Percentiles rank a stretch among this genome's conserved stretches.
Conservation (phyloP, 2,797 vertebrate species). For the Rhabdophis nuchalis region DNA sequence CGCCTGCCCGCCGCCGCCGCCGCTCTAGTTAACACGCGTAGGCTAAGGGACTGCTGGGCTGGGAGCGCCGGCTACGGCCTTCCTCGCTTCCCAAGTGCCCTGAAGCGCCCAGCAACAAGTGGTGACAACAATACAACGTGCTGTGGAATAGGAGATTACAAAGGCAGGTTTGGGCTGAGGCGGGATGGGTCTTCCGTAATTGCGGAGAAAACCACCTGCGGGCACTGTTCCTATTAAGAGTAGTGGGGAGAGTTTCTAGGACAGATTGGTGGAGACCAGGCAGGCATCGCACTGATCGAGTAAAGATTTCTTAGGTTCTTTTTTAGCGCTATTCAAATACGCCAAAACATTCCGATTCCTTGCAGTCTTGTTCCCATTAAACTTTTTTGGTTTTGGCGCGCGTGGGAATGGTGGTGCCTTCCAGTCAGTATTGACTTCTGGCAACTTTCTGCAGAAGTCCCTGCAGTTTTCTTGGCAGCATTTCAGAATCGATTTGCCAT, state of each 20-base stretch:
- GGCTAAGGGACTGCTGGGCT: background rate
- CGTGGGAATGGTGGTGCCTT: background rate
- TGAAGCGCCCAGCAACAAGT: background rate
- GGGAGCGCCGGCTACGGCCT: background rate
- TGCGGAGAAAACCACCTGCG: background rate
- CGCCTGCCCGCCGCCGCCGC: background rate
- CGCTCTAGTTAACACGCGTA: background rate
- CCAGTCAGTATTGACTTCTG: background rate
- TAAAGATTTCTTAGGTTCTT: background rate
- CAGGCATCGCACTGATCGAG: background rate
- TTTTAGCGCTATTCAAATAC: background rate
- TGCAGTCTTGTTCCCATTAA: background rate
- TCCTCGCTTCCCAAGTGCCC: background rate
- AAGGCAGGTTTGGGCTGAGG: background rate
- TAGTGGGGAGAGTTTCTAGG: background rate
- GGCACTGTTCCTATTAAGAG: background rate
- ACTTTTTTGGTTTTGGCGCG: background rate
- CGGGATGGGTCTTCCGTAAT: background rate
- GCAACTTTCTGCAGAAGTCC: background rate
- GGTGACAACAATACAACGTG: background rate
- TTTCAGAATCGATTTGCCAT: background rate
- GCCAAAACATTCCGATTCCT: background rate
- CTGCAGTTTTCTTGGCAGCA: background rate
- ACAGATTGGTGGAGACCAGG: background rate
- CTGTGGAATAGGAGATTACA: background rate